A percentile compares a stretch with the other conserved stretches of the same genome.
phyloP scores from a whole-genome alignment of 2,888 invertebrate genomes.

The Diogma glabrata region DNA sequence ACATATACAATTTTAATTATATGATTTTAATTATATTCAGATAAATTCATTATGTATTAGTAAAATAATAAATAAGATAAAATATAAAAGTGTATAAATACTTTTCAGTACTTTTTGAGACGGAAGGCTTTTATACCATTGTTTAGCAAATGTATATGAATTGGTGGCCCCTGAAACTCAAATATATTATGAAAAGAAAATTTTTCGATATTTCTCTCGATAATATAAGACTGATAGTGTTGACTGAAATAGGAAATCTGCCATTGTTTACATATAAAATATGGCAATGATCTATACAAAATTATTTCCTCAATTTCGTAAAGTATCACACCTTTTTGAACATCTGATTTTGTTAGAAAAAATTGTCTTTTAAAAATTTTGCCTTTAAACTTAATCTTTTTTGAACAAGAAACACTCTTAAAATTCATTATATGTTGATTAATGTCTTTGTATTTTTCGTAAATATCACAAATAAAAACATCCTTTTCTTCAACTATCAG shows the following conservation, averaged over 20 bases:
- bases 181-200: neutral
- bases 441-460: neutral
- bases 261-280: neutral
- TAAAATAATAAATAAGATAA: too few relatives aligned
- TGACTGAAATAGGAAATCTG: neutral
- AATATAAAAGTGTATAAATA: too few relatives aligned
- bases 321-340: neutral
- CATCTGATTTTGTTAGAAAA: neutral
- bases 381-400: neutral
- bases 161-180: neutral
- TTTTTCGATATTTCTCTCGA: neutral
- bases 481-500: neutral
- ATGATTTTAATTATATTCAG: too few relatives aligned
- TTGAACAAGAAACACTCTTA: neutral
- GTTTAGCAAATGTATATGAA: neutral
- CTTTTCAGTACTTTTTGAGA: neutral
- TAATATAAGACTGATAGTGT: neutral
- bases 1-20: too few relatives aligned
- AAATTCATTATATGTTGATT: neutral
- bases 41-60: too few relatives aligned
- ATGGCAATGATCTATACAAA: neutral
- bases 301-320: neutral
- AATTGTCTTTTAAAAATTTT: neutral
- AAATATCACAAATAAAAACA: slow-evolving; percentile 11
- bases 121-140: neutral